A percentile compares a stretch with the other conserved stretches of the same genome.
Evolutionary conservation across 2,797 vertebrate species (phyloP).

Genomic region (Anguilla anguilla): DNA sequence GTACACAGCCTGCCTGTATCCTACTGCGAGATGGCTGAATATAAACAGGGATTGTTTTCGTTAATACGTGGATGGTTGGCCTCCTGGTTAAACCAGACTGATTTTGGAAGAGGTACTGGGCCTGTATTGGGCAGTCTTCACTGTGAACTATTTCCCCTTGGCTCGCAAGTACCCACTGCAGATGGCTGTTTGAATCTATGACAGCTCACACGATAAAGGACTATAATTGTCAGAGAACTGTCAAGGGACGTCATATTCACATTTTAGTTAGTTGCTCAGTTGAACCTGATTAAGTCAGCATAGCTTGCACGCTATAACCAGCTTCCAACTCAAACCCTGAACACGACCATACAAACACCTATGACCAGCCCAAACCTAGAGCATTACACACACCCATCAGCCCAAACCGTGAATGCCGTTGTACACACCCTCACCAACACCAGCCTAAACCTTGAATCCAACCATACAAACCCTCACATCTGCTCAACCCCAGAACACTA

Average conservation of each 20-base stretch:
- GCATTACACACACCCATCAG: neutral
- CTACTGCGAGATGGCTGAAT: neutral
- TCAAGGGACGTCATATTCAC: neutral
- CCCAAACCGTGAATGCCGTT: too few relatives aligned
- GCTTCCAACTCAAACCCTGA: neutral
- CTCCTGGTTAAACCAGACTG: neutral
- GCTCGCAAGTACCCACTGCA: neutral
- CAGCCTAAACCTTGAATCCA: too few relatives aligned
- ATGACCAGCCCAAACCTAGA: neutral
- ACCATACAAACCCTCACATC: too few relatives aligned
- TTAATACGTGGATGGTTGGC: neutral
- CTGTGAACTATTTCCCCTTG: neutral
- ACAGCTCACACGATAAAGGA: neutral
- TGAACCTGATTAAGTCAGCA: neutral
- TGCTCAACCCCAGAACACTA: too few relatives aligned
- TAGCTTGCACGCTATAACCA: neutral
- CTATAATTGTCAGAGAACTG: neutral
- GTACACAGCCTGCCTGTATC: neutral
- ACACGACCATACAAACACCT: neutral
- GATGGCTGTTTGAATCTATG: neutral
- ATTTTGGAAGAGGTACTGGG: neutral
- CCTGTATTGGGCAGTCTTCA: neutral
- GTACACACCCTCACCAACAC: too few relatives aligned
- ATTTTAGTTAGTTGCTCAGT: neutral
- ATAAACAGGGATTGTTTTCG: neutral